These are phyloP conservation scores for Camelus bactrianus DNA, from an alignment of 2,113 vertebrate genomes.

Conservation along the genomic window DNA sequence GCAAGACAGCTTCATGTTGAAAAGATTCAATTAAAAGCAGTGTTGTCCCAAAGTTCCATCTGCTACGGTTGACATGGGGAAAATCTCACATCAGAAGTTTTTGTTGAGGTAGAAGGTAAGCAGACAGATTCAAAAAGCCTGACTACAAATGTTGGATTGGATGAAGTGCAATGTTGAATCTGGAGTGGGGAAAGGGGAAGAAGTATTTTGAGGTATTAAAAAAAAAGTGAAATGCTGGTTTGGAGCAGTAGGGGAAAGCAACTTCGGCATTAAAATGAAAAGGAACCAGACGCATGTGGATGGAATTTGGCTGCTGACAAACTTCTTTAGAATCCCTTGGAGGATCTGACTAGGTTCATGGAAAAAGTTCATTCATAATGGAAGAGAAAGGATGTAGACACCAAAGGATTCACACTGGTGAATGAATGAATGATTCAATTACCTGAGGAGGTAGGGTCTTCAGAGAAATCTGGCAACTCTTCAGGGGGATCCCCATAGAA, in stretches of 20 bases:
- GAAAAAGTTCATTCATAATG: conserved; percentile 52
- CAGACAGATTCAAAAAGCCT: not conserved
- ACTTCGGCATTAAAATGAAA: conserved; percentile 59
- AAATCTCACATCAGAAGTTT: conserved; percentile 28
- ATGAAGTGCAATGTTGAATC: not conserved
- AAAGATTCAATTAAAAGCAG: conserved; percentile 44
- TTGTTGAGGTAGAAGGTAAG: conserved; percentile 40
- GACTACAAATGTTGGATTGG: not conserved
- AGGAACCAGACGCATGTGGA: conserved; percentile 10
- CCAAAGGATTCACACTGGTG: not conserved
- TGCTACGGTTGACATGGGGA: not conserved
- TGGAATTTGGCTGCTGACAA: conserved; percentile 61
- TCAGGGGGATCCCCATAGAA: conserved; percentile 99
- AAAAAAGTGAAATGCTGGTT: conserved; percentile 56
- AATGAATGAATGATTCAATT: conserved; percentile 77
- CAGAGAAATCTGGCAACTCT: conserved; percentile 97
- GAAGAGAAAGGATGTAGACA: conserved; percentile 49
- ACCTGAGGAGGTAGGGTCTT: conserved; percentile 99
- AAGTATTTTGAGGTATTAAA: conserved; percentile 55
- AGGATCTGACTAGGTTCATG: conserved; percentile 5
- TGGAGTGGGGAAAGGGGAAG: conserved; percentile 13
- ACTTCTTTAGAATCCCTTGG: conserved; percentile 50
- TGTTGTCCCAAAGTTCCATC: conserved; percentile 43
- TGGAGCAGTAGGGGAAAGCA: conserved; percentile 2
- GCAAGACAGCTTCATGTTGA: not conserved